Evolutionary conservation across 2,888 invertebrate genomes (phyloP).

Genomic region (Hypsopygia costalis): DNA sequence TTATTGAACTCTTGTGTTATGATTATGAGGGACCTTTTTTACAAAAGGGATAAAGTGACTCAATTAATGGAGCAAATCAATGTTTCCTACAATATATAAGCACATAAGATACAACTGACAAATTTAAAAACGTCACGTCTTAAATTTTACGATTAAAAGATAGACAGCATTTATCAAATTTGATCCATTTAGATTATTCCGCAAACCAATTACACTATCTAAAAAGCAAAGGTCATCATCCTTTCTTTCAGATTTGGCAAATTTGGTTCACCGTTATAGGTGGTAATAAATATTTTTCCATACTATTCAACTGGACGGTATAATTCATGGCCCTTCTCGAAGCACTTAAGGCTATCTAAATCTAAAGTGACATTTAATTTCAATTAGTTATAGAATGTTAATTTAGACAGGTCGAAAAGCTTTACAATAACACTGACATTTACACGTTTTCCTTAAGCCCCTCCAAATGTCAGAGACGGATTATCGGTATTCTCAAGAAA

Average conservation of each 20-base stretch:
- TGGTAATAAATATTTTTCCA: constrained; percentile 2
- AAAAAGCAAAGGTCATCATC: background rate
- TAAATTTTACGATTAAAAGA: background rate
- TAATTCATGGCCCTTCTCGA: constrained; percentile 12
- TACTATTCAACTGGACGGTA: constrained; percentile 6
- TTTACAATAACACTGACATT: constrained; percentile 39
- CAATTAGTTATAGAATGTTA: constrained; percentile 49
- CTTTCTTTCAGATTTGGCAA: background rate
- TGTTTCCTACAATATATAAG: background rate
- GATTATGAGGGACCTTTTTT: constrained; percentile 61
- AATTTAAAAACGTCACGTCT: background rate
- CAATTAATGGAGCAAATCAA: constrained; percentile 11
- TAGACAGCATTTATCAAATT: background rate
- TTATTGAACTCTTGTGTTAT: constrained; percentile 62
- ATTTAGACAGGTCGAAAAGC: constrained; percentile 28
- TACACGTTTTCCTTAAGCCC: constrained; percentile 45
- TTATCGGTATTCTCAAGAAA: constrained; percentile 43
- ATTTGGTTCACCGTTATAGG: background rate
- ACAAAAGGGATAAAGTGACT: constrained; percentile 45
- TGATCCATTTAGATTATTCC: background rate
- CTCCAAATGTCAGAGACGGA: constrained; percentile 57
- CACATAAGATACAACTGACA: background rate
- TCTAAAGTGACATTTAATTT: constrained; percentile 58
- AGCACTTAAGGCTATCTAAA: constrained; percentile 42
- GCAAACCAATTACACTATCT: background rate